Evolutionary conservation across 2,113 vertebrate genomes (phyloP), one percentile per base, ranked within the genome.

Genomic region (Zingel zingel): DNA sequence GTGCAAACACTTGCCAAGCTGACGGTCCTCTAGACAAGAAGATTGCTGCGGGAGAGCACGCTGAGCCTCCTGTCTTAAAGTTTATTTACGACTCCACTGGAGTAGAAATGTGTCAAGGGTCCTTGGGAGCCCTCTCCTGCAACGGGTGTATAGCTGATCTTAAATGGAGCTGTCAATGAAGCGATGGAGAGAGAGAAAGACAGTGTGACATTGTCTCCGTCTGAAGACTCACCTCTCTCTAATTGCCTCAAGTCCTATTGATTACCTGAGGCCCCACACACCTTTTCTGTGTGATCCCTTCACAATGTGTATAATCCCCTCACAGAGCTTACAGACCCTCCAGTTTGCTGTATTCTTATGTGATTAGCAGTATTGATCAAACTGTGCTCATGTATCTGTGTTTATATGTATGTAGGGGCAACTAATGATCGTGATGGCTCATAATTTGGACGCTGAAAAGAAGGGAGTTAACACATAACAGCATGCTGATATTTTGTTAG

Each of bases 211-310:
- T 81, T 68, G 89, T 87, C 84, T 90, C 63, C 0, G 27, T 86
- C 75, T 85, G 82, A 88, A 84, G 47, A 78, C 77, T 89, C 77
- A 71, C 85, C 86, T 89, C 83, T 81, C 66, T 91, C 69, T 93
- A 91, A 92, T 90, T 90, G 88, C 88, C 86, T 88, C 43, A 64
- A 82, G 87, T 85, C 62, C 30, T 83, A 92, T 92, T 88, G 91
- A 94, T 94, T 82, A 92, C 48, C 45, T 6, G 30, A 58, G 77
- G 57, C 67, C 85, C 83, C 80, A 84, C 76, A 54, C 88, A 86
- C 86, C 85, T 84, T 81, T 63, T 70, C 80, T 16, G 45, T 85
- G 89, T 76, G 87, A 88, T 89, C 88, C 79, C 65, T 69, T 77
- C 51, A 33, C 82, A 30, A 79, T 25, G 48, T 5, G 68, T 87